These are phyloP conservation scores for Volucella inanis DNA, from an alignment of 2,888 invertebrate genomes.

Conservation along the genomic window DNA sequence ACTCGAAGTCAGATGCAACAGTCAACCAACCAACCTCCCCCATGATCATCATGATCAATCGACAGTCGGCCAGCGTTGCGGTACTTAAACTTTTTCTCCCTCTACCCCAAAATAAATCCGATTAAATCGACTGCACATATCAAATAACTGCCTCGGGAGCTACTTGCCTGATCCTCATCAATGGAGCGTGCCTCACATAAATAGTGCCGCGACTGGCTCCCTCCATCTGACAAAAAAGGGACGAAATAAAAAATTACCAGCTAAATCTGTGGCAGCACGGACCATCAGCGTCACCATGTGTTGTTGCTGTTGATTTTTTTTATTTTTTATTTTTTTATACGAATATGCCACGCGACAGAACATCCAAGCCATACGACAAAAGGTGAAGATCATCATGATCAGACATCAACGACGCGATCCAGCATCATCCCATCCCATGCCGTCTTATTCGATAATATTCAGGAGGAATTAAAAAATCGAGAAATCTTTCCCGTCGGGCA, in stretches of 20 bases:
- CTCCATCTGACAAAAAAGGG: conserved; percentile 39
- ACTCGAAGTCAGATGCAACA: conserved; percentile 48
- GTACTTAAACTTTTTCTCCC: conserved; percentile 27
- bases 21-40: conserved; percentile 44
- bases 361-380: conserved; percentile 63
- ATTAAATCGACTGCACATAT: conserved; percentile 67
- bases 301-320: conserved; percentile 45
- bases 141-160: conserved; percentile 68
- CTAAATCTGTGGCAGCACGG: conserved; percentile 57
- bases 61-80: conserved; percentile 45
- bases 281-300: conserved; percentile 43
- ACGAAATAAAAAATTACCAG: conserved; percentile 52
- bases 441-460: conserved; percentile 34
- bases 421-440: conserved; percentile 44
- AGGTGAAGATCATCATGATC: conserved; percentile 72
- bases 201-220: conserved; percentile 46
- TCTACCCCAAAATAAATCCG: conserved; percentile 68
- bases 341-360: conserved; percentile 66
- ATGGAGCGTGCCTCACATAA: conserved; percentile 69
- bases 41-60: conserved; percentile 65
- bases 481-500: conserved; percentile 23
- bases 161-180: conserved; percentile 63
- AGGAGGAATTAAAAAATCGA: conserved; percentile 50
- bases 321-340: too few species aligned
- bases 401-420: conserved; percentile 36